A percentile compares a stretch with the other conserved stretches of the same genome.
These are phyloP conservation scores for Biston stratarius DNA, from an alignment of 2,888 invertebrate genomes.

Conservation along the genomic window DNA sequence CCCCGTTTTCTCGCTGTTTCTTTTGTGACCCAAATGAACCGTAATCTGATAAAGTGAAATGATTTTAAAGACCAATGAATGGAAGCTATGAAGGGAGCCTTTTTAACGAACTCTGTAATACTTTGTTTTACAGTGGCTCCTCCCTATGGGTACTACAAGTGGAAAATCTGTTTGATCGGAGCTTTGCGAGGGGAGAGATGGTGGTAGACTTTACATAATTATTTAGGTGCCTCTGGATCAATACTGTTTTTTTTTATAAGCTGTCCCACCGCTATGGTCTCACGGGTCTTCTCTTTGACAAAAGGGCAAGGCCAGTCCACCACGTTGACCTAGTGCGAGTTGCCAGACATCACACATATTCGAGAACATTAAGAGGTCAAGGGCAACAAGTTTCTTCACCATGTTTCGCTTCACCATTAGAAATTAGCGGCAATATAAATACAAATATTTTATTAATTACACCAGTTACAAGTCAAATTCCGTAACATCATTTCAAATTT, in stretches of 20 bases:
- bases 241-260: background rate
- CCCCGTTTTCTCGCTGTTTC: constrained; percentile 3
- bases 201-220: constrained; percentile 9
- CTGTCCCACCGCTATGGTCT: no score
- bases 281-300: no score
- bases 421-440: no score
- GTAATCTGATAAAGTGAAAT: constrained; percentile 20
- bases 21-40: constrained; percentile 22
- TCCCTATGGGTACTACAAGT: constrained; percentile 10
- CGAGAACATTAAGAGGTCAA: no score
- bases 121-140: constrained; percentile 15
- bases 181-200: background rate
- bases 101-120: constrained; percentile 23
- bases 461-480: no score
- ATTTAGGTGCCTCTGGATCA: background rate
- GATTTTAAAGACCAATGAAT: constrained; percentile 19
- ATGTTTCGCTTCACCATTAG: no score
- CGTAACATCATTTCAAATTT: no score
- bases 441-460: no score
- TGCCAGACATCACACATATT: no score
- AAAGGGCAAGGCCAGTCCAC: no score
- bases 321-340: no score
- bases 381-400: no score
- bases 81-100: background rate
- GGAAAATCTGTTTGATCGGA: constrained; percentile 25